These are phyloP conservation scores for Bimastos eiseni DNA, from an alignment of 2,888 invertebrate species.

Conservation along the genomic window DNA sequence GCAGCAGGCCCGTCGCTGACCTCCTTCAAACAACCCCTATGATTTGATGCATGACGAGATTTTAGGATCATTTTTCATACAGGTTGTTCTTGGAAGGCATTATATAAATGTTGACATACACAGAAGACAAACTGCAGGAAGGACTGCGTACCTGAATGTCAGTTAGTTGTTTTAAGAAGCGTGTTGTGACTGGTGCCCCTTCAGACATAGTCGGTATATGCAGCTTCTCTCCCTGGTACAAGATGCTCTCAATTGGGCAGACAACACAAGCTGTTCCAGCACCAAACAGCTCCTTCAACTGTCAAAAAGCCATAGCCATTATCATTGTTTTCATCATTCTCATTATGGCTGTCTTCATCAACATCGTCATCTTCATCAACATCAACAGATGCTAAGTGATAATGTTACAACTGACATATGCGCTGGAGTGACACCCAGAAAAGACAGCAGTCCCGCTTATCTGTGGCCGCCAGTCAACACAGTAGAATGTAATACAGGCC, in stretches of 20 bases:
- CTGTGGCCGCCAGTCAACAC: too few relatives aligned
- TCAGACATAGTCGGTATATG: conserved; percentile 68
- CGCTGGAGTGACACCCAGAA: not conserved
- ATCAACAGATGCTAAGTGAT: not conserved
- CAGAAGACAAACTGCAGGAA: not conserved
- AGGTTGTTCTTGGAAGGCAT: not conserved
- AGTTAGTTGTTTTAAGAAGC: conserved; percentile 75
- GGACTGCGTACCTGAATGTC: conserved; percentile 73
- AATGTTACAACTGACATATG: not conserved
- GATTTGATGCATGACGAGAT: not conserved
- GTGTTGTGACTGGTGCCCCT: conserved; percentile 70
- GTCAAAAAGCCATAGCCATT: conserved; percentile 48
- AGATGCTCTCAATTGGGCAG: conserved; percentile 84
- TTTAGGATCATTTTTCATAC: not conserved
- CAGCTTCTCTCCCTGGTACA: conserved; percentile 69
- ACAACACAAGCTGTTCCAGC: conserved; percentile 96
- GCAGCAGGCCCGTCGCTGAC: too few relatives aligned
- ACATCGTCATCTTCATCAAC: not conserved
- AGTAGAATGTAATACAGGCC: too few relatives aligned
- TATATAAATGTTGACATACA: not conserved
- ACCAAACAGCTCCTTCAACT: conserved; percentile 94
- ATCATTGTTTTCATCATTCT: not conserved
- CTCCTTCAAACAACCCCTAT: too few relatives aligned
- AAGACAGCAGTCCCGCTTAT: too few relatives aligned
- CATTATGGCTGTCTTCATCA: not conserved